Percentiles rank a stretch among this genome's conserved stretches.
These are phyloP conservation scores for Anastatus disparis DNA, from an alignment of 1,140 invertebrate genomes.

Conservation along the genomic window DNA sequence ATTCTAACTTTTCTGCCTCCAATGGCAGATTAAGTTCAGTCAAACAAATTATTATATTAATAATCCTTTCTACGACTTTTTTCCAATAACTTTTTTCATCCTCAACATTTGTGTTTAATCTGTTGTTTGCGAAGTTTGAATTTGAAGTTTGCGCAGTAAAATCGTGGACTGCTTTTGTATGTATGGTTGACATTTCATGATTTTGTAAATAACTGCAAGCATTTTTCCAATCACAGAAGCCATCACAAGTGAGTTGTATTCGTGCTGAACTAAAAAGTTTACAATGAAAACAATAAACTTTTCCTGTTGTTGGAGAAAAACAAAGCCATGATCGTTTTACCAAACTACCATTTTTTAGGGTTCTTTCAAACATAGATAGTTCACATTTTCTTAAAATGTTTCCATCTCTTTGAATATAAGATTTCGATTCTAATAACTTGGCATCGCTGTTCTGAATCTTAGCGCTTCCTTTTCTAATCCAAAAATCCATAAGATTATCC, in stretches of 20 bases:
- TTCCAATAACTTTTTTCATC: constrained; percentile 16
- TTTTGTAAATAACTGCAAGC: not conserved
- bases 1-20: constrained; percentile 18
- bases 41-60: constrained; percentile 26
- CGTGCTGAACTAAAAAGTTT: constrained; percentile 10
- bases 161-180: constrained; percentile 11
- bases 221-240: constrained; percentile 25
- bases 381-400: no score
- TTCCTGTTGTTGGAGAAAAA: constrained; percentile 2
- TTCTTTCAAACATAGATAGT: no score
- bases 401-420: no score
- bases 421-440: no score
- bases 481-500: no score
- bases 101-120: constrained; percentile 19
- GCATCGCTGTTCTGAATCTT: no score
- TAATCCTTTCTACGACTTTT: constrained; percentile 29
- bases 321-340: no score
- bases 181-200: constrained; percentile 7
- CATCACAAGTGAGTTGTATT: not conserved
- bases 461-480: no score
- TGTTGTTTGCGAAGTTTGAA: not conserved
- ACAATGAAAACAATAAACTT: constrained; percentile 22
- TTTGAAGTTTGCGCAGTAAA: not conserved
- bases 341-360: no score
- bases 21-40: constrained; percentile 30